Conservation (phyloP, 1,140 invertebrate genomes). For the Limonius californicus region DNA sequence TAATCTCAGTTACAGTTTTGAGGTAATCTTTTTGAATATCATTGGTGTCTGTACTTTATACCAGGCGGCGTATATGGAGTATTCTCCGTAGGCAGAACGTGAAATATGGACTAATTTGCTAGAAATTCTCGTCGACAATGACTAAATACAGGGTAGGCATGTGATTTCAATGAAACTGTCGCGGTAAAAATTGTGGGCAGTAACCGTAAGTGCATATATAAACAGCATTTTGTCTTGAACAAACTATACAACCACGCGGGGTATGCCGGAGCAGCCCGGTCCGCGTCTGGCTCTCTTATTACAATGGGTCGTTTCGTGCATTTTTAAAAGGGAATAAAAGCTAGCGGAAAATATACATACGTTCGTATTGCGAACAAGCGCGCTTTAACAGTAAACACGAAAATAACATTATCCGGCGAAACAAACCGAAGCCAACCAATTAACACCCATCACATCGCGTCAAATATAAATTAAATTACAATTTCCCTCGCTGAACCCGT, state of each 20-base stretch:
- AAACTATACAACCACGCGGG: conserved; percentile 8
- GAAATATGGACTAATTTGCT: too few relatives aligned
- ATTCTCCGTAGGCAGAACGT: too few relatives aligned
- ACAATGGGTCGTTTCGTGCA: not conserved
- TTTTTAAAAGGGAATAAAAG: not conserved
- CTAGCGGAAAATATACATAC: not conserved
- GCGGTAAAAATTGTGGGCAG: conserved; percentile 3
- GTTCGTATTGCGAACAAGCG: not conserved
- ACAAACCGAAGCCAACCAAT: not conserved
- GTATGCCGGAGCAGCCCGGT: too few relatives aligned
- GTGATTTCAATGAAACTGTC: conserved; percentile 6
- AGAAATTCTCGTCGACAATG: too few relatives aligned
- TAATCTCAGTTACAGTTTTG: too few relatives aligned
- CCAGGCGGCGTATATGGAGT: too few relatives aligned
- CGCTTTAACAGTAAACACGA: not conserved
- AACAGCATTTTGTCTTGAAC: conserved; percentile 1
- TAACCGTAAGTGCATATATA: conserved; percentile 5
- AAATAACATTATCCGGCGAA: not conserved
- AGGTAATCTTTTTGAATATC: too few relatives aligned
- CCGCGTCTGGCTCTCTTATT: not conserved
- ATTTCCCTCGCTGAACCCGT: conserved; percentile 15
- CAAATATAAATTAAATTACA: conserved; percentile 22
- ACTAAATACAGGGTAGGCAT: too few relatives aligned
- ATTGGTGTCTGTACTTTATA: too few relatives aligned
- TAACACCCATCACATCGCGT: conserved; percentile 14